These are phyloP conservation scores for Danio kyathit DNA, from an alignment of 2,797 vertebrate genomes.

Conservation along the genomic window DNA sequence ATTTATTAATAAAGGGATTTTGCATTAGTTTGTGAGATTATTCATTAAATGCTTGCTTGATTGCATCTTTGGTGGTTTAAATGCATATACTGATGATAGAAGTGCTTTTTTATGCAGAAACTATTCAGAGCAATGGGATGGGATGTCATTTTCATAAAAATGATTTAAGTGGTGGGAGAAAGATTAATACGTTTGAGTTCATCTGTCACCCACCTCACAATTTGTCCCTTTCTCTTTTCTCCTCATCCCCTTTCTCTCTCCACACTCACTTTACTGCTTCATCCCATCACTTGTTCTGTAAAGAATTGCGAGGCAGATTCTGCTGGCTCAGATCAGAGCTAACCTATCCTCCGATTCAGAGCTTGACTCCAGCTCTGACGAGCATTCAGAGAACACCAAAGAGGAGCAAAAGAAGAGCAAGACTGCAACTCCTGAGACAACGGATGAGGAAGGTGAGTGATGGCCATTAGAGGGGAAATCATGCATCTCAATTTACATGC, in stretches of 20 bases:
- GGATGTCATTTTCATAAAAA: too few species aligned
- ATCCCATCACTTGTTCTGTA: constrained; percentile 74
- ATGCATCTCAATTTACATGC: too few species aligned
- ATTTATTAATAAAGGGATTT: neutral
- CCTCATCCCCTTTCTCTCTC: constrained; percentile 39
- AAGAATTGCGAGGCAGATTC: constrained; percentile 99
- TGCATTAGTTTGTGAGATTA: neutral
- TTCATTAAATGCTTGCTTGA: too few species aligned
- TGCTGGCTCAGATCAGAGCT: constrained; percentile 97
- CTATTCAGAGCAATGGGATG: too few species aligned
- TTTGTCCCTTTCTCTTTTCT: constrained; percentile 51
- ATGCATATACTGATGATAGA: neutral
- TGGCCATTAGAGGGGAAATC: neutral
- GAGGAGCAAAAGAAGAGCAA: constrained; percentile 55
- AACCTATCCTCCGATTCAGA: constrained; percentile 90
- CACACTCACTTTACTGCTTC: constrained; percentile 32
- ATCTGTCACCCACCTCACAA: constrained; percentile 20
- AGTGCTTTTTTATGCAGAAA: too few species aligned
- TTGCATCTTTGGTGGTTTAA: neutral
- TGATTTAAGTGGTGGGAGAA: neutral
- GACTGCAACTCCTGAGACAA: constrained; percentile 62
- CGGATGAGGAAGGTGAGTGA: constrained; percentile 74
- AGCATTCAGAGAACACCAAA: constrained; percentile 67
- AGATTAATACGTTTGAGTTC: neutral
- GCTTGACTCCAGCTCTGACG: constrained; percentile 85